Percentiles rank a stretch among this genome's conserved stretches.
These are phyloP conservation scores for Oegoconia quadripuncta DNA, from an alignment of 2,888 invertebrate species.

Conservation along the genomic window DNA sequence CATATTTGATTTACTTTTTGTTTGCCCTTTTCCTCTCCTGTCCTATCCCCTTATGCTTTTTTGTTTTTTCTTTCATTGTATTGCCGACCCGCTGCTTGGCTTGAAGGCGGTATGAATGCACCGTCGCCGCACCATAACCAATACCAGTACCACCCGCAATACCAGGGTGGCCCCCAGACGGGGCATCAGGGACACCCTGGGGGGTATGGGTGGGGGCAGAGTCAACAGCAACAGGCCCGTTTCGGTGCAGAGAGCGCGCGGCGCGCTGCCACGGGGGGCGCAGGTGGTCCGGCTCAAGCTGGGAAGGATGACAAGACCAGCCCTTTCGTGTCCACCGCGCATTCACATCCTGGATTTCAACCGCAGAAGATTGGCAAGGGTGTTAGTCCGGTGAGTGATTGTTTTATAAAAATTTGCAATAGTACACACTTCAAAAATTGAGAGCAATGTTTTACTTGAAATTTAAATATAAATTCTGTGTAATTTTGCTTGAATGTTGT, in stretches of 20 bases:
- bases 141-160: conserved; percentile 76
- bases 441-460: too few relatives aligned
- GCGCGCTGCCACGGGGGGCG: conserved; percentile 44
- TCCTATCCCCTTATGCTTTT: conserved; percentile 72
- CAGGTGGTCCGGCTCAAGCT: conserved; percentile 32
- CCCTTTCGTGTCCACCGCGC: conserved; percentile 92
- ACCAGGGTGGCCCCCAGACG: conserved; percentile 62
- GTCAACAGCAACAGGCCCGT: conserved; percentile 63
- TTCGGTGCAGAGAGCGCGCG: conserved; percentile 75
- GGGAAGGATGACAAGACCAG: conserved; percentile 84
- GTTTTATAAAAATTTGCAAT: not conserved
- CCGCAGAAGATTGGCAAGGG: conserved; percentile 95
- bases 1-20: conserved; percentile 54
- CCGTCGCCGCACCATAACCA: conserved; percentile 76
- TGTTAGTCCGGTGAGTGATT: conserved; percentile 69
- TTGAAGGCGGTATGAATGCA: conserved; percentile 80
- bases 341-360: conserved; percentile 95
- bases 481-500: too few relatives aligned
- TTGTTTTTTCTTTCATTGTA: conserved; percentile 78
- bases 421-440: too few relatives aligned
- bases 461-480: too few relatives aligned
- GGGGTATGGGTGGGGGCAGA: conserved; percentile 44
- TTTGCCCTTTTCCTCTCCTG: conserved; percentile 55
- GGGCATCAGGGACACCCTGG: conserved; percentile 43
- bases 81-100: conserved; percentile 76